phyloP scores from a whole-genome alignment of 35 echinoderm and acorn worm species.

The Apostichopus parvimensis region DNA sequence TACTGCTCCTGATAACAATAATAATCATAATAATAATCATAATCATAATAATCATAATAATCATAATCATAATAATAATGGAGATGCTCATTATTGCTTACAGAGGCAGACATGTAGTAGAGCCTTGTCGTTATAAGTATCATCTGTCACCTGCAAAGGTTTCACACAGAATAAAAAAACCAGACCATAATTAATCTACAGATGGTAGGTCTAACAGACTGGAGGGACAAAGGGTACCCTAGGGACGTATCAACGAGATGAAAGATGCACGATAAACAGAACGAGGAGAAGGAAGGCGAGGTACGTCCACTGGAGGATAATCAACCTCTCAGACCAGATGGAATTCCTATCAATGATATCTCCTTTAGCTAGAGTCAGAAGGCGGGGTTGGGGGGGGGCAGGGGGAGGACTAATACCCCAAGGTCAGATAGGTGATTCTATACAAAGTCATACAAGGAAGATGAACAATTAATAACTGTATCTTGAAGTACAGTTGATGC shows the following conservation, averaged over 20 bases:
- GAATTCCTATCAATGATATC: background rate
- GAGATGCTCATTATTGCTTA: no score
- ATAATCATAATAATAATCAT: no score
- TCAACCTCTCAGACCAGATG: background rate
- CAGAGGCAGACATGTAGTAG: background rate
- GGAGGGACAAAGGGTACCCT: background rate
- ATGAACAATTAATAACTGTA: background rate
- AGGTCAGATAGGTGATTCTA: background rate
- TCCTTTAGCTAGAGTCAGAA: background rate
- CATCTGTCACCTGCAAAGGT: background rate
- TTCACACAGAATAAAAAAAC: background rate
- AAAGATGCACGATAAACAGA: no score
- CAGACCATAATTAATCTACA: background rate
- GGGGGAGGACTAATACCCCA: background rate
- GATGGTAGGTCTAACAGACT: background rate
- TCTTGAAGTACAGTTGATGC: no score
- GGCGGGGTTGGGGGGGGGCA: no score
- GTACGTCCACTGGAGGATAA: background rate
- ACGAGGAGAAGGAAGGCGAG: background rate
- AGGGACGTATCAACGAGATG: background rate
- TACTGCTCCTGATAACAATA: no score
- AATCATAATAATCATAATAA: no score
- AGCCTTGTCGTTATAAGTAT: background rate
- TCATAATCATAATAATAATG: no score
- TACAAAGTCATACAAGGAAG: background rate